phyloP scores from a whole-genome alignment of 2,888 invertebrate species.

The Automeris io region DNA sequence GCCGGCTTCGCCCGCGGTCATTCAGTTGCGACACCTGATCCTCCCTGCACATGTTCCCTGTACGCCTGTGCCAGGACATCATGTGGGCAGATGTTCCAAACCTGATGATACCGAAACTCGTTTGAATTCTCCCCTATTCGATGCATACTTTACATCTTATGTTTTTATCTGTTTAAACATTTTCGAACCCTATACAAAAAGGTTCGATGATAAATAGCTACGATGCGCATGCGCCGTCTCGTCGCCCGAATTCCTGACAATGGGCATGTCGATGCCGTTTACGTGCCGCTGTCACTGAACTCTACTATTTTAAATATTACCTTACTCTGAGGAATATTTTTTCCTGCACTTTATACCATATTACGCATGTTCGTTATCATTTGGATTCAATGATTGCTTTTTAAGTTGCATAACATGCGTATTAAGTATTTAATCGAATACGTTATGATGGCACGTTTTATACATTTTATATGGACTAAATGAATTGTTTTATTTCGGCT shows the following conservation, averaged over 20 bases:
- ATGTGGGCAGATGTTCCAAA: conserved; percentile 52
- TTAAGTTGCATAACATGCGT: too few relatives aligned
- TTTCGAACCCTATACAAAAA: conserved; percentile 34
- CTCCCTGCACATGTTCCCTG: conserved; percentile 50
- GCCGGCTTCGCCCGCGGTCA: conserved; percentile 60
- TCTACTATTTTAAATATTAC: conserved; percentile 33
- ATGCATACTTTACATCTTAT: conserved; percentile 3
- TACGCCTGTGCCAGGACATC: conserved; percentile 19
- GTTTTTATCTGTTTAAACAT: conserved; percentile 11
- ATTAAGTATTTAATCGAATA: too few relatives aligned
- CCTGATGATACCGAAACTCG: conserved; percentile 30
- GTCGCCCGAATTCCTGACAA: conserved; percentile 54
- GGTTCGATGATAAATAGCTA: conserved; percentile 27
- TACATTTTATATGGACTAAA: conserved; percentile 48
- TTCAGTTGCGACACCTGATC: conserved; percentile 72
- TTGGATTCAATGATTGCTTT: too few relatives aligned
- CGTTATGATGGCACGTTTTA: conserved; percentile 12
- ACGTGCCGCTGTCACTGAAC: conserved; percentile 45
- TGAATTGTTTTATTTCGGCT: conserved; percentile 48
- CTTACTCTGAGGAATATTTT: conserved; percentile 6
- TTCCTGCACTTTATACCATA: background rate
- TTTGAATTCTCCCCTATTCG: conserved; percentile 18
- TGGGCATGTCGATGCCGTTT: conserved; percentile 41
- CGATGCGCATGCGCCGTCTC: conserved; percentile 38
- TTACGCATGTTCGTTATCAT: too few relatives aligned